These are phyloP conservation scores for Chrysemys picta DNA, from an alignment of 2,113 vertebrate genomes.

Conservation along the genomic window DNA sequence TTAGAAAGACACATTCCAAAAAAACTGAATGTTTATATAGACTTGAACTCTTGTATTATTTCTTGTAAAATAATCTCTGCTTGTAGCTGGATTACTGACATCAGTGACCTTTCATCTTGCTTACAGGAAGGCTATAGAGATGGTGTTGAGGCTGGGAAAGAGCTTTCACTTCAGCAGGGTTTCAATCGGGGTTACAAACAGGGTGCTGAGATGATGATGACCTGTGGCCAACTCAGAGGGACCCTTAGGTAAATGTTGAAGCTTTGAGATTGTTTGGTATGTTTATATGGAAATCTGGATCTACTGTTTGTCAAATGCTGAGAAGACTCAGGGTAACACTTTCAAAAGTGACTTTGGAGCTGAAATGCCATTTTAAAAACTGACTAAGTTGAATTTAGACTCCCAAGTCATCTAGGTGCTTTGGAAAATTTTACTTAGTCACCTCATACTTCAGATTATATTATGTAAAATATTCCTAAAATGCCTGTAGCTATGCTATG, in stretches of 20 bases:
- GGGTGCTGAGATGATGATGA: conserved; percentile 81
- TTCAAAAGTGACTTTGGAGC: not conserved
- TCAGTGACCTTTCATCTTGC: not conserved
- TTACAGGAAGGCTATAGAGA: conserved; percentile 92
- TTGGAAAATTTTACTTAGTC: not conserved
- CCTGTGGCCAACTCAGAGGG: conserved; percentile 88
- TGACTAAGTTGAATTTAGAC: not conserved
- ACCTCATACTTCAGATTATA: not conserved
- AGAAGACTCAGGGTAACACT: not conserved
- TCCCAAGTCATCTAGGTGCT: not conserved
- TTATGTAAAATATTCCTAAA: not conserved
- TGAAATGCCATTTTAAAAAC: not conserved
- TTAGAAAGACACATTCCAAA: not conserved
- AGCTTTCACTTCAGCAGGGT: conserved; percentile 86
- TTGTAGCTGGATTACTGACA: not conserved
- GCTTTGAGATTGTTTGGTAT: not conserved
- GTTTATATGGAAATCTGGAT: not conserved
- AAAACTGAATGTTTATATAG: not conserved
- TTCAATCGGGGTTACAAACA: conserved; percentile 90
- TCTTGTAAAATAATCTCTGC: not conserved
- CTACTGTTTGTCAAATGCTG: not conserved
- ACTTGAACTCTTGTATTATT: not conserved
- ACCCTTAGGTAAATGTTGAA: conserved; percentile 84
- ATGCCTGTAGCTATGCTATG: not conserved
- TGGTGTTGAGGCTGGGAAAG: conserved; percentile 89